Conservation (phyloP, 1,140 invertebrate genomes). For the Protaetia brevitarsis region DNA sequence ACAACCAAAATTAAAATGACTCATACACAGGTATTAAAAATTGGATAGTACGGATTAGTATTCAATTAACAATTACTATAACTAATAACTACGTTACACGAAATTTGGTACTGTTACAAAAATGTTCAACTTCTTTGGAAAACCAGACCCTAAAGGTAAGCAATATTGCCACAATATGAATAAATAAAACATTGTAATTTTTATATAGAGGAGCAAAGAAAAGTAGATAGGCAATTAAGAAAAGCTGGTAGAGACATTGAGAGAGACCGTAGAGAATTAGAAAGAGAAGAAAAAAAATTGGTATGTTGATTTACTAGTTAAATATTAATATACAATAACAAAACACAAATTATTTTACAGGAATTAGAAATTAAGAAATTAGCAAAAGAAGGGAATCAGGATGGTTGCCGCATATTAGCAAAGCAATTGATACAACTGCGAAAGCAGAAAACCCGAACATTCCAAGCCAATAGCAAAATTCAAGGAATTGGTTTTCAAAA, state of each 20-base stretch:
- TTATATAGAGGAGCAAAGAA: conserved; percentile 77
- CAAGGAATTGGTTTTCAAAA: conserved; percentile 75
- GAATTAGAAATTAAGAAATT: conserved; percentile 86
- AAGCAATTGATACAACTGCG: conserved; percentile 85
- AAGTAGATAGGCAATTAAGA: conserved; percentile 74
- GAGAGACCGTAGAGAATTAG: conserved; percentile 72
- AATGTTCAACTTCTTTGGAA: conserved; percentile 46
- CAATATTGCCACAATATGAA: conserved; percentile 17
- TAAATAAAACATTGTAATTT: conserved; percentile 46
- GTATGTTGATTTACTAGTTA: conserved; percentile 51
- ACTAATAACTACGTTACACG: not conserved
- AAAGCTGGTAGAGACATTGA: conserved; percentile 82
- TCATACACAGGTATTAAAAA: conserved; percentile 6
- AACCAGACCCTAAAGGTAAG: conserved; percentile 47
- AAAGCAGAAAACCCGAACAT: conserved; percentile 83
- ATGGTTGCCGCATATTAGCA: conserved; percentile 77
- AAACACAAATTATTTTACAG: conserved; percentile 49
- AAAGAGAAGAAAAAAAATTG: conserved; percentile 87
- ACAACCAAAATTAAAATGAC: conserved; percentile 23
- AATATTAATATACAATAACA: conserved; percentile 21
- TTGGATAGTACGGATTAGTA: not conserved
- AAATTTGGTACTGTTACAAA: conserved; percentile 12
- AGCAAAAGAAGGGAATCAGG: conserved; percentile 82
- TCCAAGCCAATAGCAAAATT: conserved; percentile 72
- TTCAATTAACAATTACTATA: not conserved